Evolutionary conservation across 2,888 invertebrate species (phyloP), one percentile per base, ranked within the genome.

Genomic region (Phengaris arion): DNA sequence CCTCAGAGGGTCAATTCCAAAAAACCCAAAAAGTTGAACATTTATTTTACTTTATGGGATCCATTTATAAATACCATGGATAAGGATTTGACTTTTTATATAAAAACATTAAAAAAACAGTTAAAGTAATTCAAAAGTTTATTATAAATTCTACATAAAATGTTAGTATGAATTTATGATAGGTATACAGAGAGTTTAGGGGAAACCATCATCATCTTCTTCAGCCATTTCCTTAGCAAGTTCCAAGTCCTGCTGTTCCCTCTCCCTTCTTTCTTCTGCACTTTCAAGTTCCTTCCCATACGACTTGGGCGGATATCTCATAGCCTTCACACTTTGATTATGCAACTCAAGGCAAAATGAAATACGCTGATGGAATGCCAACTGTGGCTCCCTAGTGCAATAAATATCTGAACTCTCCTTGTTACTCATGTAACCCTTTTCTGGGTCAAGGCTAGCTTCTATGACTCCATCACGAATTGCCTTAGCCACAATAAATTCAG

Each of bases 161-260:
- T 70, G 46, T 69, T 75, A 69, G 69, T 69, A 75, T 45, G 69
- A 69, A 75, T 68, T 55, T 70, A 74, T 52, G 75, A 10, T 46
- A 74, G 54, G 46, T 48, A 48, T 59, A 68, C 57, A 75, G 64
- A n/a, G 10, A 79, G 52, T 82, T 90, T 84, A 94, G 85, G 94
- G 94, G 86, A 97, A 97, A 80, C 97, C 97, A 93, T 98, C 98
- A 94, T 99, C 99, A 90, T 99, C 99, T 87, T 99, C 99, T 86
- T 99, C 99, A 8, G 99, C 99, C 97, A 99, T 98, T 94, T 99
- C 99, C 89, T 99, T 99, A n/a, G 99, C 99, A 83, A 99, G 94
- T 89, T 99, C 99, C 84, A 99, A 94, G 91, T 99, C 99, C 89
- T 99, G 99, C 85, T 99, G 99, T 88, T 99, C 99, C 75, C 99